Evolutionary conservation across 2,888 invertebrate species (phyloP), one percentile per base, ranked within the genome.

Genomic region (Watsonalla binaria): DNA sequence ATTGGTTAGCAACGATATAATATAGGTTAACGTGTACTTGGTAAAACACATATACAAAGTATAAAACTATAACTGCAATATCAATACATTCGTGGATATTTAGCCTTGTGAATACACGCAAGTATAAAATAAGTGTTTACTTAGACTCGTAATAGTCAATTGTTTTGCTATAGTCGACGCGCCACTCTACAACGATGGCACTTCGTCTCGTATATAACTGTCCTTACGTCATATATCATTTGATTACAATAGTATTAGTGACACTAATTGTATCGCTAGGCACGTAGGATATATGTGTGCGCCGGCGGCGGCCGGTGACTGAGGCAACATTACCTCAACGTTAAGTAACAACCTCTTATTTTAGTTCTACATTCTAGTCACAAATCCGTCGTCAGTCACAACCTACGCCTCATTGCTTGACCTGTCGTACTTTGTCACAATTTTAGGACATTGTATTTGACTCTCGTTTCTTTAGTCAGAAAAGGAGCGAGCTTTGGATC

Each of bases 311-410:
- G 37, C 24, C 24, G 24, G 24, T 24, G 24, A 24, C 24, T 37
- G 11, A 42, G 11, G 42, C 11, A 42, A 87, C 82, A 82, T 76
- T 72, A 74, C 11, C 78, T 72, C 76, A 63, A 24, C 65, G 73
- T 86, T 89, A 88, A 87, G 87, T 88, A 86, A 85, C 87, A 82
- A 76, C 84, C 84, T 73, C 80, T 82, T 86, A 82, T 39, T 51
- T 62, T 75, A 81, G 58, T 63, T 70, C 58, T 77, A 70, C 69
- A 72, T 67, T 67, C 81, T 88, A 88, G 78, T 88, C 82, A 86
- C 90, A 90, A 90, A 90, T 90, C 90, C 90, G 80, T 90, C 84
- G 82, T 89, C 80, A 82, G 74, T 88, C 84, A 89, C 88, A 88
- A 87, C 89, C 90, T 78, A 8, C 42, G 42, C 5, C 11, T 5